Base-by-base conservation (phyloP, 1,140 invertebrate species). In the Zaprionus tsacasi region DNA sequence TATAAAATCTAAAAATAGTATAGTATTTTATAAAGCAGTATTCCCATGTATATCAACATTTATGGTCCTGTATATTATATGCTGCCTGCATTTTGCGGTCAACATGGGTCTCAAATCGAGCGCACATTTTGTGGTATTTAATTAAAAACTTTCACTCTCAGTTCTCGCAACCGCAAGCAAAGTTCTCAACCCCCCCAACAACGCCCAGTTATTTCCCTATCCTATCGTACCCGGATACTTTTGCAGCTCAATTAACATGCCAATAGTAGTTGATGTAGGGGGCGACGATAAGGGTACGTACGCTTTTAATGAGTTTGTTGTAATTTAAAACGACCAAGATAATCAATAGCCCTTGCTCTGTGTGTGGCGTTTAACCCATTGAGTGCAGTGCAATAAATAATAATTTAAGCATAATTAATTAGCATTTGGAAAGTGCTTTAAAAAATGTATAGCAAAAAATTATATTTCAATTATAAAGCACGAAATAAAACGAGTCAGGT, bases 121-220 rank as follows among this genome's bases (percentile, higher is more conserved):
- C 54, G 36, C 52, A 66, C 54, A 66, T 58, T 72, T 66, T 72
- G 70, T 48, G 63, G 55, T 67, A 40, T 57, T 55, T 67, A 66
- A 72, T 72, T 66, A 54, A 63, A 43, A 68, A 59, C n/a, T 64
- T 64, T 54, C 48, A 56, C 63, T 65, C 54, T 61, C 48, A 45
- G 27, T 55, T 8, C 12, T 55, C 52, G 54, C 3, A 48, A 71
- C 54, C 63, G 40, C 70, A 58, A 15, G 38, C 52, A 71, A 15
- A 38, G 52, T 50, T 50, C 45, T 50, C 12, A 25, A 50, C 1
- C 17, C 45, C 45, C 17, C 1, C n/a, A n/a, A 12, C 1, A 1
- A 3, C 1, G 0, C 10, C 3, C 45, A 17, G 3, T 12, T 4
- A 8, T 6, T 12, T 13, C 11, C 27, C 27, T 43, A 33, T 15